These are phyloP conservation scores for Gnathonemus echidnorhynchus DNA, from an alignment of 2,113 vertebrate species.

Conservation along the genomic window DNA sequence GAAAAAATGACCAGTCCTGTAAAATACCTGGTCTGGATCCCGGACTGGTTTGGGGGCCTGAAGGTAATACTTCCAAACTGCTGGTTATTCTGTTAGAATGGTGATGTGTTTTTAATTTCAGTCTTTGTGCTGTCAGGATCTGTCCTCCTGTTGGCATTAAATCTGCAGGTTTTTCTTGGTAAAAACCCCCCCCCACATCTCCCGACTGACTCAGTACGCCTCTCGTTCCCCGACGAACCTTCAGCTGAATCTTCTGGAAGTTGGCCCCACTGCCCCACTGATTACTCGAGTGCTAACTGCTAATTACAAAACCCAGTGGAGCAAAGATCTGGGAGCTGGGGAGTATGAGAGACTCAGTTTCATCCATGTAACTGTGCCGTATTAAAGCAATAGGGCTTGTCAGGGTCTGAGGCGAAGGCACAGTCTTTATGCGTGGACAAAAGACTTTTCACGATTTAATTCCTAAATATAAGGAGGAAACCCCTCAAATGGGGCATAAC, in stretches of 20 bases:
- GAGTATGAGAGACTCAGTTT: background rate
- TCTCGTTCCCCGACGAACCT: background rate
- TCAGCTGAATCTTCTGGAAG: background rate
- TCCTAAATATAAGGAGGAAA: background rate
- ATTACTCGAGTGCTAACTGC: background rate
- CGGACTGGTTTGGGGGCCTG: background rate
- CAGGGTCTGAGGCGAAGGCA: background rate
- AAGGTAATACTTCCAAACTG: background rate
- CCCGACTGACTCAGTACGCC: background rate
- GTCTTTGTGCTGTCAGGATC: background rate
- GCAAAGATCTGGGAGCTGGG: background rate
- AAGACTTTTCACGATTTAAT: background rate
- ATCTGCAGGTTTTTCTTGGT: background rate
- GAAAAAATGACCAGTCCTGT: background rate
- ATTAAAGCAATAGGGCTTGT: background rate
- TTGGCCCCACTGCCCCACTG: background rate
- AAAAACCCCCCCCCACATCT: background rate
- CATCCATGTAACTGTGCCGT: background rate
- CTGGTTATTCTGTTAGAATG: background rate
- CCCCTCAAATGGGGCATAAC: background rate
- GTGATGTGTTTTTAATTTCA: background rate
- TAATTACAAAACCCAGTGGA: background rate
- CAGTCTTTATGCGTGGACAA: background rate
- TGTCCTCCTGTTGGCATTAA: background rate
- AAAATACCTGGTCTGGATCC: background rate